Evolutionary conservation across 2,888 invertebrate species (phyloP).

Genomic region (Xylocampa areola): DNA sequence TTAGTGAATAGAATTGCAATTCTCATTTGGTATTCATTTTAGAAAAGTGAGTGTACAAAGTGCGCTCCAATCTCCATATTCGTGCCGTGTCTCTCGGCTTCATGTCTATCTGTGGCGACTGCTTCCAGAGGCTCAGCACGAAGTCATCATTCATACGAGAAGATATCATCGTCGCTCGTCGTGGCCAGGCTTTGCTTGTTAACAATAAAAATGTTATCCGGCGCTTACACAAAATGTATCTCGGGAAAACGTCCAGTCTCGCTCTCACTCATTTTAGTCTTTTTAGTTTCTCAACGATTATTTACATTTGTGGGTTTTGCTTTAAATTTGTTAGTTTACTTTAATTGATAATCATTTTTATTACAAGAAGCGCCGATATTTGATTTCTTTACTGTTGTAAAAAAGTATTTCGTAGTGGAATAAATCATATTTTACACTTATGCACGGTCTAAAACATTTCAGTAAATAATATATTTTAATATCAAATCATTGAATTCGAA

Average conservation of each 20-base stretch:
- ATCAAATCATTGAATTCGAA: no score
- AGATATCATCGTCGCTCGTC: slow-evolving; percentile 88
- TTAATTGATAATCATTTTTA: slow-evolving; percentile 3
- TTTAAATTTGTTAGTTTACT: slow-evolving; percentile 21
- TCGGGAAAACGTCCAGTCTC: slow-evolving; percentile 75
- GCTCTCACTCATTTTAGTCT: slow-evolving; percentile 64
- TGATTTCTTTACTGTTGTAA: background rate
- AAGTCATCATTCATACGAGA: slow-evolving; percentile 89
- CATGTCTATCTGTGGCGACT: slow-evolving; percentile 78
- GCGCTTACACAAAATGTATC: slow-evolving; percentile 85
- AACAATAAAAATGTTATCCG: slow-evolving; percentile 89
- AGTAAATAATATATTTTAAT: no score
- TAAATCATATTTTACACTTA: no score
- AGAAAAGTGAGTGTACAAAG: slow-evolving; percentile 54
- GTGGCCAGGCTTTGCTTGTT: slow-evolving; percentile 86
- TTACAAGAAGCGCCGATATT: background rate
- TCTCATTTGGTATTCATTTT: slow-evolving; percentile 56
- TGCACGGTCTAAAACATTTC: no score
- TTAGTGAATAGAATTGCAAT: slow-evolving; percentile 48
- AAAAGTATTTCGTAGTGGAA: no score
- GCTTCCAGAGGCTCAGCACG: slow-evolving; percentile 87
- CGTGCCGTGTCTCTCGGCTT: slow-evolving; percentile 82
- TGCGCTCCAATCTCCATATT: slow-evolving; percentile 79
- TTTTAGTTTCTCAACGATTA: slow-evolving; percentile 60
- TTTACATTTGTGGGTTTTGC: slow-evolving; percentile 43